phyloP scores from a whole-genome alignment of 1,140 invertebrate species.

The Paralvinella palmiformis region DNA sequence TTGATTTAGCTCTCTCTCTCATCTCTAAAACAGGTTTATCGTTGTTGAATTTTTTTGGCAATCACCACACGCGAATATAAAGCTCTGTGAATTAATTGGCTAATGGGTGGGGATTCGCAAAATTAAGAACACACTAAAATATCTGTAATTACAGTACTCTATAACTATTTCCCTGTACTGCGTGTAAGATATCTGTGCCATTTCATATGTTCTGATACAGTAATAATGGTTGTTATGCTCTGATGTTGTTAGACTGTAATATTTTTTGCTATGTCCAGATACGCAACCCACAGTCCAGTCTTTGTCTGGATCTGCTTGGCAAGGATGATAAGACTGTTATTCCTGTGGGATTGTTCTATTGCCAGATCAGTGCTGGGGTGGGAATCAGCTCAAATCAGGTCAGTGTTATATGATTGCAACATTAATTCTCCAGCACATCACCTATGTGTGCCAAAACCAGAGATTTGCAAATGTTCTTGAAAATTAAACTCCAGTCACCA shows the following conservation, averaged over 20 bases:
- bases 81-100: too few relatives aligned
- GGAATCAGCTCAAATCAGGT: conserved; percentile 59
- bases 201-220: neutral
- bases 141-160: too few relatives aligned
- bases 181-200: neutral
- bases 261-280: conserved; percentile 38
- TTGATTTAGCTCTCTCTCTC: too few relatives aligned
- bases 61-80: too few relatives aligned
- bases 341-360: conserved; percentile 67
- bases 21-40: too few relatives aligned
- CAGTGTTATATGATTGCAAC: neutral
- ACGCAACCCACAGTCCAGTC: conserved; percentile 51
- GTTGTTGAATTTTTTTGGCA: too few relatives aligned
- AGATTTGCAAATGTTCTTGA: neutral
- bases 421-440: neutral
- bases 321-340: conserved; percentile 64
- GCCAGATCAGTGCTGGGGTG: too few relatives aligned
- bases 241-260: conserved; percentile 19
- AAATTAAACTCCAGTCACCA: neutral
- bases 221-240: neutral
- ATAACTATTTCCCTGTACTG: neutral
- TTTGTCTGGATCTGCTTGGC: conserved; percentile 77
- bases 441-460: too few relatives aligned
- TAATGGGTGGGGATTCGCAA: too few relatives aligned
- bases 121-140: too few relatives aligned